phyloP scores from a whole-genome alignment of 2,797 vertebrate species.

The Hypotaenidia okinawae region DNA sequence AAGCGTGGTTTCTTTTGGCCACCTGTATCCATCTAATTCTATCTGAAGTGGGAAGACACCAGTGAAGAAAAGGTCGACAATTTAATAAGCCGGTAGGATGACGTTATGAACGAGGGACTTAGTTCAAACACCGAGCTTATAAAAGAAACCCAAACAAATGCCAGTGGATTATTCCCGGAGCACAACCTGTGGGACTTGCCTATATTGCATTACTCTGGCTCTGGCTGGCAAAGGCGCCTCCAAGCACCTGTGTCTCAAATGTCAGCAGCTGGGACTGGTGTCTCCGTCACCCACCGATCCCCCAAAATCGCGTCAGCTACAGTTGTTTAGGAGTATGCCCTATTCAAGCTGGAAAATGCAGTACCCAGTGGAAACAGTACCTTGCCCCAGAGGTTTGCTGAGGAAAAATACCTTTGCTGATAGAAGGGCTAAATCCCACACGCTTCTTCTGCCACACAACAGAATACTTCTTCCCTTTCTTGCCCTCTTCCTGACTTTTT shows the following conservation, averaged over 20 bases:
- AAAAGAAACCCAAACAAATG: neutral
- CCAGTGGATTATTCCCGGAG: neutral
- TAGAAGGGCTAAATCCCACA: neutral
- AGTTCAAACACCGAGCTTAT: neutral
- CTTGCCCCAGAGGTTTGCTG: neutral
- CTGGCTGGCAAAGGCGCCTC: neutral
- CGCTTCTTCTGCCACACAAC: fast-evolving
- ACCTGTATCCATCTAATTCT: neutral
- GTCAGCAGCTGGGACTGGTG: neutral
- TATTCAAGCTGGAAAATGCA: neutral
- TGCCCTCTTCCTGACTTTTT: neutral
- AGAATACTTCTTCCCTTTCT: neutral
- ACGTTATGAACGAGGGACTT: neutral
- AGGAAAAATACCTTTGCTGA: neutral
- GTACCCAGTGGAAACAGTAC: neutral
- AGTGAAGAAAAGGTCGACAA: neutral
- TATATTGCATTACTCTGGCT: neutral
- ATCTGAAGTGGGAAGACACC: neutral
- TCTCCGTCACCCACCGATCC: neutral
- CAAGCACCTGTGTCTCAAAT: conserved; percentile 24
- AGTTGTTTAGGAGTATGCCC: neutral
- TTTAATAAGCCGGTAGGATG: neutral
- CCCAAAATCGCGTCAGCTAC: neutral
- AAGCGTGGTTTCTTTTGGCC: neutral
- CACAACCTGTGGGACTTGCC: neutral